Conservation (phyloP, 1,140 invertebrate species). For the Druon quercuslanigerum region DNA sequence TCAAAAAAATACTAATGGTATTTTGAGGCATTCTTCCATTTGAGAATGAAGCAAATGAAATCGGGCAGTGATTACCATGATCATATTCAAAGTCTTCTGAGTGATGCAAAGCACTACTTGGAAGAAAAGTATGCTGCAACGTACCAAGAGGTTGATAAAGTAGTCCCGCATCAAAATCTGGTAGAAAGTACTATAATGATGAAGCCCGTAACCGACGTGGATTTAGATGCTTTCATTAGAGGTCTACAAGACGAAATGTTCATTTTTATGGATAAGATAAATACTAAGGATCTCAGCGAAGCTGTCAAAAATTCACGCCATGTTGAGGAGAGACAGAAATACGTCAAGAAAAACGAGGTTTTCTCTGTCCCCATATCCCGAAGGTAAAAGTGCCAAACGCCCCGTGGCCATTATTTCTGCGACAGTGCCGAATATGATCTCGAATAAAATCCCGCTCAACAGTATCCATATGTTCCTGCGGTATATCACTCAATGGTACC, state of each 20-base stretch:
- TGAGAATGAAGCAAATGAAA: background rate
- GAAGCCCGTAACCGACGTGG: too few relatives aligned
- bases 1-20: too few relatives aligned
- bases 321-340: background rate
- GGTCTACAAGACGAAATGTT: background rate
- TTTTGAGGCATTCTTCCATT: background rate
- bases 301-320: background rate
- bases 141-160: background rate
- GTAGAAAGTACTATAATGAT: too few relatives aligned
- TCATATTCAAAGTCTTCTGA: background rate
- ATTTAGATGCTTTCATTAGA: background rate
- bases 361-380: background rate
- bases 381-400: too few relatives aligned
- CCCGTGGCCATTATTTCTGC: too few relatives aligned
- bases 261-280: background rate
- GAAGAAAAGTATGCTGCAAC: background rate
- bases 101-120: background rate
- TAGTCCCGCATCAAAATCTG: background rate
- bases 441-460: too few relatives aligned
- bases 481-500: too few relatives aligned
- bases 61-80: background rate
- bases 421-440: too few relatives aligned
- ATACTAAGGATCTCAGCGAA: background rate
- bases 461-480: too few relatives aligned
- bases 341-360: background rate